phyloP scores from a whole-genome alignment of 2,113 vertebrate genomes.

The Microcebus griseorufus region DNA sequence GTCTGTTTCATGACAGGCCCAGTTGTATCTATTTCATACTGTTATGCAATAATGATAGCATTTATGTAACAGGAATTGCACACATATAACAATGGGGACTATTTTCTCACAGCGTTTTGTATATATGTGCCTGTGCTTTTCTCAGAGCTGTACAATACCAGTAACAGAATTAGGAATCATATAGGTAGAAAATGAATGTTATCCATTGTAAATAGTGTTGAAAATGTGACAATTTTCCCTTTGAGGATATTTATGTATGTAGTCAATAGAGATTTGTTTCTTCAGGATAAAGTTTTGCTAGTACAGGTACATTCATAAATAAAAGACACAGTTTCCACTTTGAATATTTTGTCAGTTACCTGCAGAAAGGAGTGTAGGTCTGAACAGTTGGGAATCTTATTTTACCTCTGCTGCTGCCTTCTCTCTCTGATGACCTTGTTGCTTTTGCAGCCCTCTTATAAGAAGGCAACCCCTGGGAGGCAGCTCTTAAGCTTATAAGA shows the following conservation, averaged over 20 bases:
- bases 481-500: not conserved
- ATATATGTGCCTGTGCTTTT: not conserved
- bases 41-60: constrained; percentile 22
- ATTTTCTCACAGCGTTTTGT: constrained; percentile 39
- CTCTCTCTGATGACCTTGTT: not conserved
- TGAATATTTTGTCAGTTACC: not conserved
- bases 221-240: not conserved
- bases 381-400: not conserved
- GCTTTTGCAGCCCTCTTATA: not conserved
- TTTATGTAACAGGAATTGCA: constrained; percentile 43
- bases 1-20: constrained; percentile 3
- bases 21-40: constrained; percentile 29
- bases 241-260: not conserved
- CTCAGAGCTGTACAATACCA: not conserved
- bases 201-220: not conserved
- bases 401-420: not conserved
- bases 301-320: not conserved
- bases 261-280: not conserved
- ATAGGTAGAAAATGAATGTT: not conserved
- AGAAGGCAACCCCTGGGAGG: not conserved
- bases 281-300: not conserved
- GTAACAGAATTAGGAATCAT: not conserved
- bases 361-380: not conserved
- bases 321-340: not conserved
- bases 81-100: not conserved